Evolutionary conservation across 1,140 invertebrate genomes (phyloP), one percentile per base, ranked within the genome.

Genomic region (Caenorhabditis remanei): DNA sequence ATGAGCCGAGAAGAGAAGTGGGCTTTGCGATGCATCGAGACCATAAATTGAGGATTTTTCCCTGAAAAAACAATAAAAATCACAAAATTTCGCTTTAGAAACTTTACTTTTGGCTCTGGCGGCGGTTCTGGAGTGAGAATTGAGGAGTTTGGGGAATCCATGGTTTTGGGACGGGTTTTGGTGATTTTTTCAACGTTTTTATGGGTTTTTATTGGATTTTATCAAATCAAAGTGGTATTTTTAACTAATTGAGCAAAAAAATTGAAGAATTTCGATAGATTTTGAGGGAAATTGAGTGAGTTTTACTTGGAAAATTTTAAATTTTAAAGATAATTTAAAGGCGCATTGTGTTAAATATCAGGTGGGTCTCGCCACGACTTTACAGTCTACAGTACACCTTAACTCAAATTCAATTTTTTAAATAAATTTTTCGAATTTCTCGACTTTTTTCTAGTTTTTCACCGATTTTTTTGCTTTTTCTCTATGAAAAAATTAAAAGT

Each of bases 1-100:
- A 79, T 4, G 71, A 79, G 32, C 71, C 46, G 46, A 79, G n/a
- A n/a, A 71, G n/a, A 14, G 14, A 19, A 6, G 41, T 16, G 13
- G 71, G 71, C 71, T 50, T 48, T 8, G 71, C 71, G 46, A 79
- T 79, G 71, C 71, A 79, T 24, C 71, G 43, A n/a, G 71, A 50
- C 71, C 71, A 79, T 3, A 79, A 7, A 50, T 50, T 50, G 7
- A 50, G 11, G 14, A 79, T 16, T 79, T 79, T 79, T 79, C 71
- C 71, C 71, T 79, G 71, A 11, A 79, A 79, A 50, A 24, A 21
- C 14, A 8, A 13, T 11, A 11, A 79, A 13, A 46, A n/a, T 79
- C 13, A 53, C 14, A n/a, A 46, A 8, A 4, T 71, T 71, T 71
- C 19, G 7, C 5, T 19, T 50, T 79, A 24, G 5, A 40, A 50